phyloP scores from a whole-genome alignment of 2,113 vertebrate genomes.

The human region DNA sequence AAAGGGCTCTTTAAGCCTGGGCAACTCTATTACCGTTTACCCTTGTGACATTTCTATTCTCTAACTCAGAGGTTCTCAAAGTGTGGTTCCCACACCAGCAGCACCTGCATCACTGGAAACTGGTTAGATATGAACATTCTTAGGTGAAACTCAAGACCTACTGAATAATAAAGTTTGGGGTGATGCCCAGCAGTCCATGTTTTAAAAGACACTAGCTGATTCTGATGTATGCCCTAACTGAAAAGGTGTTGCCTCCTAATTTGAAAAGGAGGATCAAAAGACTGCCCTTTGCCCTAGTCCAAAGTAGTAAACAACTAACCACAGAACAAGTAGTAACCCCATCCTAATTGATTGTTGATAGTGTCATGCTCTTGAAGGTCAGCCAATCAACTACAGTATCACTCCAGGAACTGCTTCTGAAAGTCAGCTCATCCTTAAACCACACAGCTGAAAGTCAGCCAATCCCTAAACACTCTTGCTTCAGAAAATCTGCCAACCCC shows the following conservation, averaged over 20 bases:
- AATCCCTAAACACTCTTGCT: not conserved
- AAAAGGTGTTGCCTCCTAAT: slow-evolving; percentile 19
- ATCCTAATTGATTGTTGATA: slow-evolving; percentile 26
- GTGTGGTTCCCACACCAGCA: not conserved
- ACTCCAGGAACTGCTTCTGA: slow-evolving; percentile 20
- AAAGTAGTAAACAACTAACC: slow-evolving; percentile 54
- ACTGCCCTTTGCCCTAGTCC: slow-evolving; percentile 6
- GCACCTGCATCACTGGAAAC: not conserved
- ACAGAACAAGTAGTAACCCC: slow-evolving; percentile 36
- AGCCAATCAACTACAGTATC: not conserved
- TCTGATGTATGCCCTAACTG: not conserved
- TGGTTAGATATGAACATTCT: not conserved
- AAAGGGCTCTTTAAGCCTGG: not conserved
- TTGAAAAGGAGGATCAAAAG: slow-evolving; percentile 47
- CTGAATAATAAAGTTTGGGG: not conserved
- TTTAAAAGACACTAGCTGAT: not conserved
- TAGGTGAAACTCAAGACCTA: not conserved
- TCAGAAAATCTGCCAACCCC: not conserved
- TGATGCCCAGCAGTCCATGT: not conserved
- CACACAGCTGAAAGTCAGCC: not conserved
- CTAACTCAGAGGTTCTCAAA: not conserved
- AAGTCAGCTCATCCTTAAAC: not conserved
- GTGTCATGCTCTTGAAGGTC: not conserved
- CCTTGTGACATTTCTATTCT: not conserved
- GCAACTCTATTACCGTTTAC: not conserved